Conservation (phyloP, 1,140 invertebrate species). For the Heliconius eleuchia region DNA sequence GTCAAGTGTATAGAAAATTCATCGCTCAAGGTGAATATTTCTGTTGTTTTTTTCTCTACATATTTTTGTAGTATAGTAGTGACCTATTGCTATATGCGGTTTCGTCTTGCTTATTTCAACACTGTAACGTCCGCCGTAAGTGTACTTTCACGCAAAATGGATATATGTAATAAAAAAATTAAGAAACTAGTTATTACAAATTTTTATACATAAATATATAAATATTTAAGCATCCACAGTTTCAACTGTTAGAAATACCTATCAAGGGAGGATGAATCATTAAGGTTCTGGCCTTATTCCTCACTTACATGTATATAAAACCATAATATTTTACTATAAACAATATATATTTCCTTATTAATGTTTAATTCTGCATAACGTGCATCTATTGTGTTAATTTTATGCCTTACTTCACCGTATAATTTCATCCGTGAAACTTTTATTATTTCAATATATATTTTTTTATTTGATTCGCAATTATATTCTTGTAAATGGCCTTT, state of each 20-base stretch:
- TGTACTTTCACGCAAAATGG: slow-evolving; percentile 44
- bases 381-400: background rate
- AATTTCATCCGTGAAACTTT: slow-evolving; percentile 27
- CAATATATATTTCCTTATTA: background rate
- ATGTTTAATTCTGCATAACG: background rate
- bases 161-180: slow-evolving; percentile 26
- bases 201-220: background rate
- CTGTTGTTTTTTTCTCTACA: slow-evolving; percentile 39
- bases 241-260: too few relatives aligned
- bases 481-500: slow-evolving; percentile 26
- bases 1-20: slow-evolving; percentile 44
- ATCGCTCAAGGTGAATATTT: slow-evolving; percentile 61
- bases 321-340: too few relatives aligned
- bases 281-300: too few relatives aligned
- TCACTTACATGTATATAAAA: too few relatives aligned
- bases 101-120: slow-evolving; percentile 61
- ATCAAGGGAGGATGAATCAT: too few relatives aligned
- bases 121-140: slow-evolving; percentile 46
- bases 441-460: slow-evolving; percentile 3
- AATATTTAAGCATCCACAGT: background rate
- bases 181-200: background rate
- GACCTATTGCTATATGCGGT: slow-evolving; percentile 55
- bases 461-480: slow-evolving; percentile 20
- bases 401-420: slow-evolving; percentile 17
- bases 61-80: slow-evolving; percentile 38